phyloP scores from a whole-genome alignment of 2,797 vertebrate genomes.

The Typhlichthys subterraneus region DNA sequence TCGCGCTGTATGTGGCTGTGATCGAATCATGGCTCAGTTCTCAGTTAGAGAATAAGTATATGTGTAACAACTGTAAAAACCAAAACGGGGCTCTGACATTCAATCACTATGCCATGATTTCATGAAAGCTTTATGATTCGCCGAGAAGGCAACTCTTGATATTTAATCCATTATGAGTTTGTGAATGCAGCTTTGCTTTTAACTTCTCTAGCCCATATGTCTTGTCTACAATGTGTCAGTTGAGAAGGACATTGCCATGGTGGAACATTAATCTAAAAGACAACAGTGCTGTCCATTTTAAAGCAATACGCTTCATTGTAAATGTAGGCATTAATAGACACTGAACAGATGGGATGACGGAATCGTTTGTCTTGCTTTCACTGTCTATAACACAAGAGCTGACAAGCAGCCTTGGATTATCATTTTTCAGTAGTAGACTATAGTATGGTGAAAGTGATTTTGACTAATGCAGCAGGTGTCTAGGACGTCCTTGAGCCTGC shows the following conservation, averaged over 20 bases:
- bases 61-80: no score
- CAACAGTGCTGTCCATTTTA: conserved; percentile 1
- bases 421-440: conserved; percentile 34
- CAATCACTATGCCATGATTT: no score
- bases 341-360: no score
- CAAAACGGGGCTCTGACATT: no score
- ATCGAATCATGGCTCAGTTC: no score
- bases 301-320: conserved; percentile 14
- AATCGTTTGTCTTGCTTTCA: background rate
- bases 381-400: conserved; percentile 6
- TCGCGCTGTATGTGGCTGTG: no score
- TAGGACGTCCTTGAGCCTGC: conserved; percentile 47
- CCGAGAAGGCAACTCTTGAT: background rate
- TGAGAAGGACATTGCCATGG: background rate
- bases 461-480: conserved; percentile 39
- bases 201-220: background rate
- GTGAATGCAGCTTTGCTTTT: background rate
- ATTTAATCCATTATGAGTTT: background rate
- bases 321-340: background rate
- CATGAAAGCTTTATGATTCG: no score
- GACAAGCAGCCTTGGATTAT: conserved; percentile 23
- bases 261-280: conserved; percentile 3
- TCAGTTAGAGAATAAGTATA: no score
- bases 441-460: conserved; percentile 10
- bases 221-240: background rate